Conservation (phyloP, 2,888 invertebrate species). For the Dryadula phaetusa region DNA sequence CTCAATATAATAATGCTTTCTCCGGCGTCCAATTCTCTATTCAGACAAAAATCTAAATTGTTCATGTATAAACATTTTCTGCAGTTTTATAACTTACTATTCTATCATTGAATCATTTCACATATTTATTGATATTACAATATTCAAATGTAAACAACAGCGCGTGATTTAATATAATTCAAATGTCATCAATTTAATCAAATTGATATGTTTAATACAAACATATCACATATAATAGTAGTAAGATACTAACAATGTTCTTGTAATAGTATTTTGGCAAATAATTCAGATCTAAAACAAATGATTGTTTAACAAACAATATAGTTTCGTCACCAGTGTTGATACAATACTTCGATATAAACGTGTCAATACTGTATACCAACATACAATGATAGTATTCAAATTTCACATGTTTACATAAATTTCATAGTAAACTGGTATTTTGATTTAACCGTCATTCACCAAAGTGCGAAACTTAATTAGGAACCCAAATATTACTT, state of each 20-base stretch:
- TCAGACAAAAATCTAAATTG: no score
- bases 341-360: slow-evolving; percentile 15
- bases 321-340: not conserved
- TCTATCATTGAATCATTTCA: no score
- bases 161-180: not conserved
- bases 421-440: not conserved
- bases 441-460: not conserved
- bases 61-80: no score
- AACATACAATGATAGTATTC: slow-evolving; percentile 4
- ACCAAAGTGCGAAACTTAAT: not conserved
- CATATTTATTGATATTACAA: not conserved
- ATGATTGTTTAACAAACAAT: slow-evolving; percentile 6
- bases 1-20: no score
- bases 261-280: not conserved
- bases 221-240: not conserved
- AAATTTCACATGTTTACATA: slow-evolving; percentile 2
- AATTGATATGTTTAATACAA: not conserved
- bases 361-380: not conserved
- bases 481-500: not conserved
- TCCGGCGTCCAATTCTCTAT: no score
- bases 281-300: not conserved
- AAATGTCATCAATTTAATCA: not conserved
- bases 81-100: no score
- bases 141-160: not conserved
- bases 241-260: not conserved